Evolutionary conservation across 2,888 invertebrate species (phyloP), one percentile per base, ranked within the genome.

Genomic region (Rhagonycha fulva): DNA sequence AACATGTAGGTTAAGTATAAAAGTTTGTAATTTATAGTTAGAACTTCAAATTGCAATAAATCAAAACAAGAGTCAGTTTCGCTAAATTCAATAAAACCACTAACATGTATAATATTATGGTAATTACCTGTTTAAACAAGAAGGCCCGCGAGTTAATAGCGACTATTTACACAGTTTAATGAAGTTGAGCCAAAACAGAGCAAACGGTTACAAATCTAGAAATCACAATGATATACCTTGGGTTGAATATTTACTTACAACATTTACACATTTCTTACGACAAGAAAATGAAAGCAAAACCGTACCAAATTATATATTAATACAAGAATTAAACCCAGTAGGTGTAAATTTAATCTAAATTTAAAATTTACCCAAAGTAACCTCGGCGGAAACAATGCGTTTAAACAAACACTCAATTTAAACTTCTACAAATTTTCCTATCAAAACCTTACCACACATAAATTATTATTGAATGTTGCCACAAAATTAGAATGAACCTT

Each of bases 101-200:
- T 62, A 72, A 72, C 72, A 72, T 69, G 74, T 74, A 74, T 70
- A 74, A 74, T 70, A 74, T 70, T 74, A 61, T 70, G 62, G 63
- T 74, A 74, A 74, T 74, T 74, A 74, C 69, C 60, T 70, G 69
- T 70, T 74, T 74, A 74, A 74, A 67, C 70, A 74, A 68, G 69
- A 74, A 74, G 68, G 60, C 68, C 61, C 62, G 72, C 72, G 30
- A 72, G 72, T 70, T 74, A 66, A 69, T 74, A 61, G 47, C 47
- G 9, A 71, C 67, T 75, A 68, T 75, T 75, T 75, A 70, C 71
- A 62, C 75, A 75, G 75, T 62, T 71, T 75, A 74, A 74, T 74
- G 75, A 75, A 75, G 71, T 75, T 75, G 47, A 68, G 71, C 63
- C 32, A 72, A 72, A 68, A 70, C 72, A 74, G 69, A 70, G 74